A percentile compares a stretch with the other conserved stretches of the same genome.
Conservation (phyloP, 1,140 invertebrate species). For the Drosophila burlai region DNA sequence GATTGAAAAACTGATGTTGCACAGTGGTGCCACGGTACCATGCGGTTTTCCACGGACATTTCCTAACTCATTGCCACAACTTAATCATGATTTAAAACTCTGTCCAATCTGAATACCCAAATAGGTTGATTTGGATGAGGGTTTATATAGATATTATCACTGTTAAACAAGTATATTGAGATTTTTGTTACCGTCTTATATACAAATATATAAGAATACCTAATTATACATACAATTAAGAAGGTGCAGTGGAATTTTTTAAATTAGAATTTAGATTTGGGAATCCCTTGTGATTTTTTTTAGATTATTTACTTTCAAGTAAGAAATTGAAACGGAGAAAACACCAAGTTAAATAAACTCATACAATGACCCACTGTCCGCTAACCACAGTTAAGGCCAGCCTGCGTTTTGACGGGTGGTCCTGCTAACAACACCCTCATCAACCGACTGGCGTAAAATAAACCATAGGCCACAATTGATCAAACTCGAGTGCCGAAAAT, state of each 20-base stretch:
- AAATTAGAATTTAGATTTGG: background rate
- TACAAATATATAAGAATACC: background rate
- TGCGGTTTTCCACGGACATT: background rate
- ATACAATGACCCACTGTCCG: constrained; percentile 18
- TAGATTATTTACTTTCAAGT: too few relatives aligned
- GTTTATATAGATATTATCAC: background rate
- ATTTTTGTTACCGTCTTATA: too few relatives aligned
- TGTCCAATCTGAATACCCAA: background rate
- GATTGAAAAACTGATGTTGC: constrained; percentile 60
- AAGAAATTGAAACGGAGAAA: background rate
- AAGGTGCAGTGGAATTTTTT: background rate
- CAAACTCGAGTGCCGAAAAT: constrained; percentile 66
- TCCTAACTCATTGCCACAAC: background rate
- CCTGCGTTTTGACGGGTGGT: constrained; percentile 66
- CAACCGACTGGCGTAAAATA: constrained; percentile 29
- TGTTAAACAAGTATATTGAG: background rate
- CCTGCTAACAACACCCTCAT: constrained; percentile 26
- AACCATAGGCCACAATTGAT: constrained; percentile 65
- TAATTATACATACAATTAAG: too few relatives aligned
- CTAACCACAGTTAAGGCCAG: constrained; percentile 7
- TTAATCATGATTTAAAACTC: background rate
- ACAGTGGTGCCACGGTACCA: constrained; percentile 34
- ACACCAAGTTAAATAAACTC: background rate
- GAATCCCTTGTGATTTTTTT: background rate
- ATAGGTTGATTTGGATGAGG: background rate